Conservation (phyloP, 1,140 invertebrate species). For the Aphaenogaster rudis region DNA sequence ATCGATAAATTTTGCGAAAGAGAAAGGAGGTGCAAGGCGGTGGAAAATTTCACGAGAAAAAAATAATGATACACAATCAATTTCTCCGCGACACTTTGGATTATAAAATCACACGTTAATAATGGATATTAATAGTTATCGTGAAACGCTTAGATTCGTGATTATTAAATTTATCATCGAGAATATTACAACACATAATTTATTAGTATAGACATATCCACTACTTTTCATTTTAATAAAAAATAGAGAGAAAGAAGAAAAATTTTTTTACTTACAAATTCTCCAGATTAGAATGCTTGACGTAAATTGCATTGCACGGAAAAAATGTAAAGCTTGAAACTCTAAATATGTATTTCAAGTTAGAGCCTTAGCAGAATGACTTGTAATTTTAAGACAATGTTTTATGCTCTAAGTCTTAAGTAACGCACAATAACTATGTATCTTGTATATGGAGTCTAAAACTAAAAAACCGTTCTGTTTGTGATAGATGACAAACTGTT, state of each 20-base stretch:
- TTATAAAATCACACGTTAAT: not conserved
- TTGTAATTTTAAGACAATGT: no score
- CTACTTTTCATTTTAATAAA: not conserved
- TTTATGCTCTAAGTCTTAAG: no score
- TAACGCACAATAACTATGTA: no score
- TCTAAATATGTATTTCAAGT: not conserved
- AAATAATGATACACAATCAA: not conserved
- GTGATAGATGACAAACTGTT: no score
- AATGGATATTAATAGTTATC: not conserved
- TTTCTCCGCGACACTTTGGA: not conserved
- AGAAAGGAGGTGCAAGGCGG: not conserved
- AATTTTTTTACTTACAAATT: not conserved
- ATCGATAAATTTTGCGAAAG: conserved; percentile 52
- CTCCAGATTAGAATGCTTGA: not conserved
- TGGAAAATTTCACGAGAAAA: not conserved
- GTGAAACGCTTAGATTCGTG: not conserved
- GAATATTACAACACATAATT: not conserved
- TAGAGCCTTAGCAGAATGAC: no score
- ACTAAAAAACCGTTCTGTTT: no score
- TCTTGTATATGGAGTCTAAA: no score
- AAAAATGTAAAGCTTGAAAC: not conserved
- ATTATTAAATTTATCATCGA: not conserved
- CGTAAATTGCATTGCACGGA: not conserved
- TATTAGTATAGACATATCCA: not conserved
- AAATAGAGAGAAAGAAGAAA: not conserved